phyloP scores from a whole-genome alignment of 2,797 vertebrate species.

The Xyrichtys novacula region DNA sequence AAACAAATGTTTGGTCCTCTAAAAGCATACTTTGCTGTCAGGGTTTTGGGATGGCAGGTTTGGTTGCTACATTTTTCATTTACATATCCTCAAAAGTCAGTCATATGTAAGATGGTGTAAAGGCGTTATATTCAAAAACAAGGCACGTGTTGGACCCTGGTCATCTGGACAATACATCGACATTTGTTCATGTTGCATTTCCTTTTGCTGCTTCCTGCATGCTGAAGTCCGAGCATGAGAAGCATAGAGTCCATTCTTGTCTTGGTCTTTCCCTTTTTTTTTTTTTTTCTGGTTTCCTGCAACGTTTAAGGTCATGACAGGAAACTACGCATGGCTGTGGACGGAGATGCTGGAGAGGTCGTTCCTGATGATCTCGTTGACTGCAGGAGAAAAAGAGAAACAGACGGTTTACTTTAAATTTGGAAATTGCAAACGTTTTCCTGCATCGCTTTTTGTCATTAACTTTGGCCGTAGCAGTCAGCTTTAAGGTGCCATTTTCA shows the following conservation, averaged over 20 bases:
- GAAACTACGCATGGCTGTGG: conserved; percentile 87
- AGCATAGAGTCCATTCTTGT: conserved; percentile 20
- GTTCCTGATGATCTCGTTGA: conserved; percentile 98
- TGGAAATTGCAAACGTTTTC: too few species aligned
- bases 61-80: conserved; percentile 57
- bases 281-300: conserved; percentile 18
- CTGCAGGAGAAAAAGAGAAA: conserved; percentile 82
- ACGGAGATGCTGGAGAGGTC: conserved; percentile 93
- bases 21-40: conserved; percentile 49
- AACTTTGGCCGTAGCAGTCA: too few species aligned
- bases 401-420: too few species aligned
- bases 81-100: conserved; percentile 47
- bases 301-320: not conserved
- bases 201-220: conserved; percentile 52
- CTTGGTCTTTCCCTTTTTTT: conserved; percentile 47
- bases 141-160: conserved; percentile 76
- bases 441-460: too few species aligned
- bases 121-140: conserved; percentile 57
- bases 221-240: conserved; percentile 61
- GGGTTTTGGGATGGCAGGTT: conserved; percentile 33
- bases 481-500: not conserved
- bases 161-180: conserved; percentile 50
- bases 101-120: conserved; percentile 48
- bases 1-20: conserved; percentile 69
- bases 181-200: conserved; percentile 52